Conservation (phyloP, 2,888 invertebrate genomes). For the Coenonympha arcania region DNA sequence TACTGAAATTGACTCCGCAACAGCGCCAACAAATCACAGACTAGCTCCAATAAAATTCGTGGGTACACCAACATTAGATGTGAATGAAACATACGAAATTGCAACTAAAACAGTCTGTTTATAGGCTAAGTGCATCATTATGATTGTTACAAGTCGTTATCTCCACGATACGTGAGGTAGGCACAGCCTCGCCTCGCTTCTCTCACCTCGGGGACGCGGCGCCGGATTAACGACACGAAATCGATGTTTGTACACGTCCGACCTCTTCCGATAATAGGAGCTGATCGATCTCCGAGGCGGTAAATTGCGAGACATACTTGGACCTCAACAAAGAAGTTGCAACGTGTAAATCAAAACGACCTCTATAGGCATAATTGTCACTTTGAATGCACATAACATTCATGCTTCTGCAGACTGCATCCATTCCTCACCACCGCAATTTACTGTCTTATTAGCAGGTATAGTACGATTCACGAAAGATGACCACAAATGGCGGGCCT, state of each 20-base stretch:
- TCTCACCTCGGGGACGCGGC: slow-evolving; percentile 58
- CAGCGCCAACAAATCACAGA: slow-evolving; percentile 20
- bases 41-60: slow-evolving; percentile 19
- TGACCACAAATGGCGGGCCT: too few relatives aligned
- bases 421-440: slow-evolving; percentile 17
- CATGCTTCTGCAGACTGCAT: slow-evolving; percentile 26
- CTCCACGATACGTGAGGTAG: slow-evolving; percentile 64
- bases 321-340: slow-evolving; percentile 58
- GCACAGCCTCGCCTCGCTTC: slow-evolving; percentile 40
- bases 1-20: slow-evolving; percentile 17
- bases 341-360: slow-evolving; percentile 38
- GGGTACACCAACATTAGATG: slow-evolving; percentile 21
- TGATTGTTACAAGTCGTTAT: slow-evolving; percentile 60
- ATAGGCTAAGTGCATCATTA: slow-evolving; percentile 47
- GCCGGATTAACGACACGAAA: slow-evolving; percentile 68
- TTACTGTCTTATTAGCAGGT: slow-evolving; percentile 21
- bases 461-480: too few relatives aligned
- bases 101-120: slow-evolving; percentile 24
- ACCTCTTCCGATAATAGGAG: slow-evolving; percentile 70
- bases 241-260: slow-evolving; percentile 74
- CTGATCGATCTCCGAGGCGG: slow-evolving; percentile 65
- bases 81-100: slow-evolving; percentile 27
- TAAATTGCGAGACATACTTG: slow-evolving; percentile 67
- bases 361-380: slow-evolving; percentile 56
- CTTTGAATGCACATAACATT: slow-evolving; percentile 37